Evolutionary conservation across 2,888 invertebrate species (phyloP), one percentile per base, ranked within the genome.

Genomic region (Phasia obesa): DNA sequence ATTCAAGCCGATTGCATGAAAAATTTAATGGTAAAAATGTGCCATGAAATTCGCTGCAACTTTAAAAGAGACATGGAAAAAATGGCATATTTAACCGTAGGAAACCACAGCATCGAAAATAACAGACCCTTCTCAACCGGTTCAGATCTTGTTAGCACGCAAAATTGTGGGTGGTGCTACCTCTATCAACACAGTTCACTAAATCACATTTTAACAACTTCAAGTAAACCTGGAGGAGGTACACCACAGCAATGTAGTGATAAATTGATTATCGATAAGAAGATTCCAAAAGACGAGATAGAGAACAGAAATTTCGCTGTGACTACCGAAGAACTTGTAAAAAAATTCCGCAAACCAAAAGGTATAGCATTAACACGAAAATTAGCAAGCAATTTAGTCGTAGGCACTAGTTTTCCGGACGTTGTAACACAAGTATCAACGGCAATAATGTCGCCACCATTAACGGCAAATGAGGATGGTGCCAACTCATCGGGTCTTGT

Each of bases 311-410:
- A 38, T 49, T 60, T 38, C 13, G 27, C 75, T 9, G 71, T 87
- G 31, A 86, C 87, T n/a, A 88, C 88, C 2, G 88, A 90, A n/a
- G 90, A 90, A 81, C 88, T 88, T 23, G 81, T 90, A 69, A 89
- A 90, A 25, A 89, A 90, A 79, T 90, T 90, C 79, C 90, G 91
- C 71, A 89, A 90, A 86, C 90, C 90, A 42, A 90, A 90, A 51
- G 89, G 90, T 55, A 90, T 89, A 3, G 89, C 89, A 1, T 69
- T 89, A 55, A 89, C 89, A n/a, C 87, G 89, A 27, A 89, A 88
- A 67, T 78, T 86, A 3, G 9, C 73, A n/a, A 76, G 67, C 0
- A 88, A 84, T 62, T 49, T 74, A 62, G 60, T 57, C 3, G 62
- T 55, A 17, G 42, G 44, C 38, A 44, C 44, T 19, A 38, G 76